Evolutionary conservation across 2,888 invertebrate species (phyloP), one percentile per base, ranked within the genome.

Genomic region (Megalurothrips usitatus): DNA sequence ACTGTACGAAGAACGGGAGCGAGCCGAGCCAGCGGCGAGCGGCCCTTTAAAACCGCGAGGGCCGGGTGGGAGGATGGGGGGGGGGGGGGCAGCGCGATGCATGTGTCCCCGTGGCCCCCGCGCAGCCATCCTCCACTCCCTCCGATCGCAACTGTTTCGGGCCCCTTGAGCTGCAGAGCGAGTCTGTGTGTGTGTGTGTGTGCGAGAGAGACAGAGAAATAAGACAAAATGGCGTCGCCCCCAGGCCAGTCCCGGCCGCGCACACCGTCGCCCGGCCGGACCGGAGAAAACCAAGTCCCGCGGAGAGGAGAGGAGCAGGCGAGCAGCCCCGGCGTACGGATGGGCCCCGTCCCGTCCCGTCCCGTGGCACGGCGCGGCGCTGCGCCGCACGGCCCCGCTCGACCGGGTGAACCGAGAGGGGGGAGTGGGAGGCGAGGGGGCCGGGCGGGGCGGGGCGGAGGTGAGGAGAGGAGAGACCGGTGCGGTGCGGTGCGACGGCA

Each of bases 291-390:
- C 58, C 19, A 19, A 17, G 58, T 58, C 58, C 58, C 58, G 6
- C 11, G 58, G 34, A 58, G 58, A 19, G 58, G 34, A 43, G 34
- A 2, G 6, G 34, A 43, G 34, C 6, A 43, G 34, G 6, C 58
- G 11, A 83, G 84, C 83, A 85, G 82, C 83, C 81, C 84, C 84
- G 85, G 85, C 81, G 34, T 43, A 43, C 34, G 34, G 34, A 81
- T 49, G 81, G 78, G 58, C 43, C 47, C 47, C n/a, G 63, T 10
- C 34, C 68, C 68, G 19, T 23, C 23, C 47, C 68, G 63, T 80
- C 58, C 28, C 79, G 78, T 23, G 28, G 75, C 28, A 78, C 19
- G 19, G 79, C 12, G 78, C 79, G n/a, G 81, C 49, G 81, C 79
- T 81, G 81, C 26, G 23, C 68, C 10, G 23, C 68, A 23, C 26